Evolutionary conservation across 1,140 invertebrate species (phyloP), one percentile per base, ranked within the genome.

Genomic region (Cherax quadricarinatus): DNA sequence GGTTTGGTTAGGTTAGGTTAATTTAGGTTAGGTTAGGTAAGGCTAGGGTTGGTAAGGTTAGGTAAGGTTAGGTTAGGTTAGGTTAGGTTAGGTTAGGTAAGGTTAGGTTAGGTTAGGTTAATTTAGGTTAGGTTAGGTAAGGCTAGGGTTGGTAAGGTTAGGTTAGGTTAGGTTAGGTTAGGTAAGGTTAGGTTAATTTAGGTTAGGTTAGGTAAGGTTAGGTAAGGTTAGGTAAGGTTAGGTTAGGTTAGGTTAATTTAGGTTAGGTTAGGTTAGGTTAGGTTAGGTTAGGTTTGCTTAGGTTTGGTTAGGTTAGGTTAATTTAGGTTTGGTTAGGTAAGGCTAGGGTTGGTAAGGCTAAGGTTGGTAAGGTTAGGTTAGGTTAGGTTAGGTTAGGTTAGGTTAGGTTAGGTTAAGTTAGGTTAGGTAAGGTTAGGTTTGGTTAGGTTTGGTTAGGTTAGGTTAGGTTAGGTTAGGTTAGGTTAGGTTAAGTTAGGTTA

Each of bases 181-280:
- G 80, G 80, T 14, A 0, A 60, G 18, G 9, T 83, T 12, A 60
- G 60, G 80, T 82, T 4, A 82, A 49, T 49, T 51, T 1, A 82
- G 30, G 80, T n/a, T 12, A 82, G 80, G 80, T 82, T 21, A 82
- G 30, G 80, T 51, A 4, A 82, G 80, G 80, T 51, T 16, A 82
- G 80, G 80, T 82, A 51, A 82, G 80, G 80, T 82, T 53, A 82
- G 80, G 80, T 82, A 14, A 82, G 30, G 48, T 51, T 51, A 82
- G 80, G 80, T 82, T 4, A 80, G 78, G 30, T 41, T 41, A 51
- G 18, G 78, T 16, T 21, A 80, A 0, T 14, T 41, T 41, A 51
- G 18, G 80, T 82, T 21, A 51, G 80, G 80, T 82, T 16, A 82
- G 80, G 80, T 51, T 4, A 82, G 30, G 80, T 82, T 21, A 51